Base-by-base conservation (phyloP, 2,113 vertebrate genomes). In the Synchiropus splendidus region DNA sequence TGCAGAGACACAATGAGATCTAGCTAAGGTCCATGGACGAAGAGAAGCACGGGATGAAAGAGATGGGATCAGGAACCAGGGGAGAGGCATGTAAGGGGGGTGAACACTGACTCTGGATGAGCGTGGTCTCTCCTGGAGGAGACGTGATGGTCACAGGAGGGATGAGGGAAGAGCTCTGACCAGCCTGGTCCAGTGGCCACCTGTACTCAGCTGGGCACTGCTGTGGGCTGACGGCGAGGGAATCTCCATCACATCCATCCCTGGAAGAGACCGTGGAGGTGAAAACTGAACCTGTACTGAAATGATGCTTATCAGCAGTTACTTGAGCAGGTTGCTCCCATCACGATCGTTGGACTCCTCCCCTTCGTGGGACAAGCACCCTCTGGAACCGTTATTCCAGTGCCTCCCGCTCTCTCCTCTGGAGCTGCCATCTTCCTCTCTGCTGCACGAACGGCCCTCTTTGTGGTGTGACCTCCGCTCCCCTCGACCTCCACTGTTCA, bases 111-210 rank as follows among this genome's bases (percentile, higher is more conserved):
- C 79, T 78, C 16, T 74, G 64, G 39, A 82, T 77, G 45, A 82
- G 41, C 46, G 70, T 78, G 35, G 72, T 79, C 9, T 79, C 75
- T 32, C 74, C 70, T 1, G 74, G 77, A 1, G 79, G 77, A 5
- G 50, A 86, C 0, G 87, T 89, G 80, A 90, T 71, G 1, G 85
- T 90, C 40, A 90, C 92, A 0, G 92, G 21, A 27, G 21, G 94
- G 58, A 92, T 85, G 64, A 84, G 88, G 60, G 88, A 82, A 16
- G 85, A 46, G 38, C 82, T 84, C 34, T 89, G 86, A 33, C 82
- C 68, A 0, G 84, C 78, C 57, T 87, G 85, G 10, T 86, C 21
- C 21, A 27, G 4, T 27, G 21, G 21, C 21, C 21, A 27, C 21
- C 8, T 27, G 21, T 27, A 39, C 81, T 73, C 45, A 59, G 36